phyloP scores from a whole-genome alignment of 1,140 invertebrate species.

The Temnothorax curvispinosus region DNA sequence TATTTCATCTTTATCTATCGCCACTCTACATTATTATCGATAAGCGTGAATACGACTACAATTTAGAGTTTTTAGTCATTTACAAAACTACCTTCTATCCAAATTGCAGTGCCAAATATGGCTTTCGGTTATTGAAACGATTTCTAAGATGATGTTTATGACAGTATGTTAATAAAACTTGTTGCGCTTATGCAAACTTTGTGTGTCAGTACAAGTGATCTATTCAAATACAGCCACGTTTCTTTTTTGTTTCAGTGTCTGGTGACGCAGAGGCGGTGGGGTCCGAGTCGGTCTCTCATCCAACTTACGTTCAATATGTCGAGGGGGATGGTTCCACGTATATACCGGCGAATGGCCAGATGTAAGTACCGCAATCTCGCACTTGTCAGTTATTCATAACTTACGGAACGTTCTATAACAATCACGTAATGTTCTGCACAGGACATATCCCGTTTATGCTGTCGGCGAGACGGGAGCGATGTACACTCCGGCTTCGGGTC shows the following conservation, averaged over 20 bases:
- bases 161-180: not conserved
- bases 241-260: conserved; percentile 83
- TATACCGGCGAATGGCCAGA: conserved; percentile 89
- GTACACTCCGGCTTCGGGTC: conserved; percentile 89
- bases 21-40: not conserved
- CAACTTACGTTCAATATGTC: conserved; percentile 90
- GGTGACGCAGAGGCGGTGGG: conserved; percentile 86
- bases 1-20: not conserved
- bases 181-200: conserved; percentile 19
- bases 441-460: conserved; percentile 94
- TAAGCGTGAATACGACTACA: not conserved
- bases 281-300: conserved; percentile 86
- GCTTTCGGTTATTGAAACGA: not conserved
- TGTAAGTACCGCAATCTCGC: conserved; percentile 82
- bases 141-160: not conserved
- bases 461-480: conserved; percentile 91
- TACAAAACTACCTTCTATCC: not conserved
- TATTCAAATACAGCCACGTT: not conserved
- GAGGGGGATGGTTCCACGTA: conserved; percentile 90
- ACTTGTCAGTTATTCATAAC: not conserved
- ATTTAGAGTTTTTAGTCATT: not conserved
- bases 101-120: not conserved
- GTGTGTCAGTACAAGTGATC: not conserved
- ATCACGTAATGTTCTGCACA: conserved; percentile 81
- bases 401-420: conserved; percentile 5